Base-by-base conservation (phyloP, 2,113 vertebrate genomes). In the Dissostichus mawsoni region DNA sequence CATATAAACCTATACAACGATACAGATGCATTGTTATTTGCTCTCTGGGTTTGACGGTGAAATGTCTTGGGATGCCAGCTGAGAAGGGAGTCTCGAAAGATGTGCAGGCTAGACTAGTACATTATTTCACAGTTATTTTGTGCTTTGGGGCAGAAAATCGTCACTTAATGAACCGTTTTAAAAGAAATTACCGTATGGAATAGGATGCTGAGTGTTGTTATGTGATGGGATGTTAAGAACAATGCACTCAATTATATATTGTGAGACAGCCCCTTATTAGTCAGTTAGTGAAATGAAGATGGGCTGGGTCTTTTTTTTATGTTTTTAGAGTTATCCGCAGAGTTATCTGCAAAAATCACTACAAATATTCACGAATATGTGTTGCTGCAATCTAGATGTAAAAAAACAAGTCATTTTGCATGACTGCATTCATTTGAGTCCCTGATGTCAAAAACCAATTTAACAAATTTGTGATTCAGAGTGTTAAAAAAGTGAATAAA, bases 151-250 rank as follows among this genome's bases (percentile, higher is more conserved):
- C 74, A 78, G 70, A 78, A 72, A 76, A 67, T 17, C 20, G 29
- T 83, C 68, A 83, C 76, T 58, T 73, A 41, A 83, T 50, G 64
- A 78, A 82, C 69, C 62, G 8, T 87, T 77, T 82, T 68, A 76
- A 77, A 76, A 14, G 59, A 84, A 33, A 74, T 86, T 66, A 62
- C 17, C 73, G 29, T 82, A 45, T 65, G 78, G 80, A 71, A 33
- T 87, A 86, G 82, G 48, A 79, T 77, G 74, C 59, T 72, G 69
- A 85, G 59, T 90, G 78, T 90, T 84, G 80, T 86, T 73, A 82
- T 81, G 79, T 90, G 69, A 85, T 79, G 84, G 90, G 45, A 72
- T 71, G 61, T 72, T 86, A 71, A 71, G 76, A 73, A 76, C 81
- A 81, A 86, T 45, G 53, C 67, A 74, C 53, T 73, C 51, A 65